A percentile compares a stretch with the other conserved stretches of the same genome.
These are phyloP conservation scores for Cephalophus harveyi DNA, from an alignment of 2,113 vertebrate species.

Conservation along the genomic window DNA sequence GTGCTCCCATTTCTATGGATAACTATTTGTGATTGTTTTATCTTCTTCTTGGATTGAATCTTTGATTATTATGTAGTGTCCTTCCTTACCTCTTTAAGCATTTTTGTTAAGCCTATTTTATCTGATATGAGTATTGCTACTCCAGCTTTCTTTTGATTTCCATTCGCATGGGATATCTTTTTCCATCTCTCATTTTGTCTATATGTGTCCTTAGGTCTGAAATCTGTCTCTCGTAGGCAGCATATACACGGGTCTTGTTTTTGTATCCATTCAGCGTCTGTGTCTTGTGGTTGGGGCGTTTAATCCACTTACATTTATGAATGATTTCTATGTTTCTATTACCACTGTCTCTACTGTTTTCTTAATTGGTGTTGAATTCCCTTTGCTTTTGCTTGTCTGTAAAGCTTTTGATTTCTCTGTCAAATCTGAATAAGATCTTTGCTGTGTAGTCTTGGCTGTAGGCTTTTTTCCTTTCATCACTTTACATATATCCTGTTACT, in stretches of 20 bases:
- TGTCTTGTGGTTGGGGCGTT: background rate
- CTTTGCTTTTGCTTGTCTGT: background rate
- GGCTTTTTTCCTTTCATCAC: no score
- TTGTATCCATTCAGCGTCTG: background rate
- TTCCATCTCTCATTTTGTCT: background rate
- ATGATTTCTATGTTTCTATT: background rate
- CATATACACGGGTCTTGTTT: background rate
- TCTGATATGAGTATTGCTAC: background rate
- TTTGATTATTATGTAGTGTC: background rate
- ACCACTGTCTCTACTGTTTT: background rate
- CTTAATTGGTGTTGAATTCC: background rate
- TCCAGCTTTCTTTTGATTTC: background rate
- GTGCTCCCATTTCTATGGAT: background rate
- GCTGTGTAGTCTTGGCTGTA: no score
- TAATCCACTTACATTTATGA: background rate
- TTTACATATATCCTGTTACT: no score
- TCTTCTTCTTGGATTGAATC: background rate
- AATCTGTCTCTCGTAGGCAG: background rate
- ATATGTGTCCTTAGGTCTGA: background rate
- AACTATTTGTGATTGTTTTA: background rate
- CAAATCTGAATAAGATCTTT: no score
- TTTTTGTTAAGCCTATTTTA: background rate
- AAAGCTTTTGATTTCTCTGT: no score
- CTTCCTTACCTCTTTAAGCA: background rate
- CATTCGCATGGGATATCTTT: background rate